Conservation (phyloP, 1,140 invertebrate genomes). For the Macrosteles quadrilineatus region DNA sequence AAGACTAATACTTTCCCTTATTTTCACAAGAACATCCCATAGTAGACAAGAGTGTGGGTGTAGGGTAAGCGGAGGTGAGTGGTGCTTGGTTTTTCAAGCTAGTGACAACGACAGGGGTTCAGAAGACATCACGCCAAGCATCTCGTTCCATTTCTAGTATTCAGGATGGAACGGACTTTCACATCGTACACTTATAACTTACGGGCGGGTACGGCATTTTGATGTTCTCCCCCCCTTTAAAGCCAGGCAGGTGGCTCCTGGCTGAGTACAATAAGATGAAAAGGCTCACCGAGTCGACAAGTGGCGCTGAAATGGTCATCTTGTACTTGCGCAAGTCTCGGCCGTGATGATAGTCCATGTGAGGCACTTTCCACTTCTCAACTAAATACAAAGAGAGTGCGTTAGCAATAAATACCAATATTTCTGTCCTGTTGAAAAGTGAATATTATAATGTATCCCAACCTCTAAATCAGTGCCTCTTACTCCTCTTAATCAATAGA, state of each 20-base stretch:
- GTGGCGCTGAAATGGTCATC: neutral
- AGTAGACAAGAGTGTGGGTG: no score
- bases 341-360: constrained; percentile 25
- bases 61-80: no score
- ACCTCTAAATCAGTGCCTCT: no score
- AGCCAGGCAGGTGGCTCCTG: constrained; percentile 11
- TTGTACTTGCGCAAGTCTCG: neutral
- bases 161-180: neutral
- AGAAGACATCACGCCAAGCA: neutral
- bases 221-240: constrained; percentile 25
- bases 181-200: neutral
- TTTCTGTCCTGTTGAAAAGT: no score
- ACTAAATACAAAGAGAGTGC: no score
- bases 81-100: no score
- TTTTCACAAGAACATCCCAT: no score
- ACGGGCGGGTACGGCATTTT: constrained; percentile 9
- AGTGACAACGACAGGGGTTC: no score
- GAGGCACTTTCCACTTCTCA: constrained; percentile 18
- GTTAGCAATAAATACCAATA: no score
- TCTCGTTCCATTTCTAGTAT: constrained; percentile 1
- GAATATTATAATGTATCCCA: no score
- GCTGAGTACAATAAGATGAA: constrained; percentile 19
- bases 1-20: no score
- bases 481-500: no score
- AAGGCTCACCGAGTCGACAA: constrained; percentile 20